Evolutionary conservation across 2,888 invertebrate species (phyloP).

Genomic region (Hofmannophila pseudospretella): DNA sequence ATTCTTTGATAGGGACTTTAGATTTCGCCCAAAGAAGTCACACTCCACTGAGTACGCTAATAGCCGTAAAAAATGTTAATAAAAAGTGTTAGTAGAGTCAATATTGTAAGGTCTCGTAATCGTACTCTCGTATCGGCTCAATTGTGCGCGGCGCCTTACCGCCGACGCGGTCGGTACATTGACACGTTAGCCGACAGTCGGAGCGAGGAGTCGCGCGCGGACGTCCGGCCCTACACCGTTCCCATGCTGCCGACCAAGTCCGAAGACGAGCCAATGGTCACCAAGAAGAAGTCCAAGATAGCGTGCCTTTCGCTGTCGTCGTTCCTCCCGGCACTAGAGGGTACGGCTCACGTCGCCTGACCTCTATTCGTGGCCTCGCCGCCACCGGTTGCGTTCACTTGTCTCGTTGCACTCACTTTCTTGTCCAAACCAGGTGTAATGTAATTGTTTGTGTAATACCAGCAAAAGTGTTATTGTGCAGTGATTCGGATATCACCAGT

Average conservation of each 20-base stretch:
- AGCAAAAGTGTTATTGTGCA: conserved; percentile 42
- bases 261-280: conserved; percentile 65
- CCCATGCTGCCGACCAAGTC: conserved; percentile 65
- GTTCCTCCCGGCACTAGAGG: conserved; percentile 71
- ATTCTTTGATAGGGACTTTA: not conserved
- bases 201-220: conserved; percentile 59
- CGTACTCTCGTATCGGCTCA: not conserved
- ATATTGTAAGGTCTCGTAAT: not conserved
- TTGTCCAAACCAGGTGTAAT: conserved; percentile 71
- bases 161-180: conserved; percentile 56
- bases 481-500: conserved; percentile 27
- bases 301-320: conserved; percentile 69
- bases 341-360: conserved; percentile 55
- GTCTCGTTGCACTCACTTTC: conserved; percentile 71
- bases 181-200: conserved; percentile 58
- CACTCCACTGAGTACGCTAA: conserved; percentile 9
- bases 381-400: conserved; percentile 67
- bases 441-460: conserved; percentile 54
- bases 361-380: conserved; percentile 65
- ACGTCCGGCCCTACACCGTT: conserved; percentile 52
- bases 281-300: conserved; percentile 73
- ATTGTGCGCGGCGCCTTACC: conserved; percentile 15
- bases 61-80: conserved; percentile 2
- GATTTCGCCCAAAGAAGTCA: conserved; percentile 7
- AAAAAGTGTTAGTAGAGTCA: conserved; percentile 4